Evolutionary conservation across 1,140 invertebrate genomes (phyloP).

Genomic region (Pogonomyrmex californicus): DNA sequence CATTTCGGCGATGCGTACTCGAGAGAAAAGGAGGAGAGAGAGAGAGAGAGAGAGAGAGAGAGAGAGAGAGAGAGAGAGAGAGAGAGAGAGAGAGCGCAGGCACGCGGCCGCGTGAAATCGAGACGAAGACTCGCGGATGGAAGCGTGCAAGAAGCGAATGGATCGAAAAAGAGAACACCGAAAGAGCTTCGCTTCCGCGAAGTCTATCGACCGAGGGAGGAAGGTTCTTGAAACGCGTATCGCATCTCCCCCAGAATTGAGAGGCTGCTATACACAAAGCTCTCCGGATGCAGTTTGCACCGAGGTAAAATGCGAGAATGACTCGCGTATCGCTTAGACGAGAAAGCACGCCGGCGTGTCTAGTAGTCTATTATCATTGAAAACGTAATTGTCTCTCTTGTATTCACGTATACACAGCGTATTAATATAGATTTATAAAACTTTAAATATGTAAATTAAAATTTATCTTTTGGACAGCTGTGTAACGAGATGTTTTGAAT

Average conservation of each 20-base stretch:
- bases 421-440: not conserved
- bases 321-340: not conserved
- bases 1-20: slow-evolving; percentile 54
- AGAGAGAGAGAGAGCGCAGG: not conserved
- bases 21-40: not conserved
- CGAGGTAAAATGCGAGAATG: slow-evolving; percentile 1
- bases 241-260: not conserved
- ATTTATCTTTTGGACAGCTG: not conserved
- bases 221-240: slow-evolving; percentile 23
- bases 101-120: not conserved
- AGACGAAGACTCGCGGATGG: not conserved
- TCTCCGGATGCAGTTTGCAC: not conserved
- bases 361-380: not conserved
- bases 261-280: not conserved
- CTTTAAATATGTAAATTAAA: not conserved
- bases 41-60: not conserved
- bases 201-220: slow-evolving; percentile 49
- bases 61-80: not conserved
- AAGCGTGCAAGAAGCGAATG: not conserved
- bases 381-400: not conserved
- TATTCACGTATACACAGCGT: not conserved
- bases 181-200: slow-evolving; percentile 57
- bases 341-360: not conserved
- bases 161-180: not conserved
- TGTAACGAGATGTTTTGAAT: not conserved